phyloP scores from a whole-genome alignment of 2,113 vertebrate genomes.

The Anguilla japonica region DNA sequence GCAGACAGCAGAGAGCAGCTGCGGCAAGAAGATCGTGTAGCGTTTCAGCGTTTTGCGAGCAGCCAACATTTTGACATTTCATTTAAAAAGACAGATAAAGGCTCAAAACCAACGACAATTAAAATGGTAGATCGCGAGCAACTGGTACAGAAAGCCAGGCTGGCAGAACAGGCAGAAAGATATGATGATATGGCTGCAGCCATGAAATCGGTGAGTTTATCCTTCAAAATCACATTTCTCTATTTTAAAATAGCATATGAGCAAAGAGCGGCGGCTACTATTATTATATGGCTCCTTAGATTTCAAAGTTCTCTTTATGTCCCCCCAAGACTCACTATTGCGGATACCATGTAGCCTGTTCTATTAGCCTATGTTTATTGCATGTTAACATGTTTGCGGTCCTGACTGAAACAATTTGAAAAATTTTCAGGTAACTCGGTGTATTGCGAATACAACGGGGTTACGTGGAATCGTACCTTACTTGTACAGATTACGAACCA shows the following conservation, averaged over 20 bases:
- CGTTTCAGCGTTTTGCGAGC: constrained; percentile 66
- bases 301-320: background rate
- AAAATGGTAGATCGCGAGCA: constrained; percentile 97
- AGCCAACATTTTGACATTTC: constrained; percentile 50
- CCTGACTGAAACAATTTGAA: background rate
- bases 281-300: background rate
- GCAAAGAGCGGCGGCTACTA: background rate
- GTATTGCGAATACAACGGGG: background rate
- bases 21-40: constrained; percentile 61
- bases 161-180: constrained; percentile 96
- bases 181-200: constrained; percentile 98
- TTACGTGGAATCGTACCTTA: background rate
- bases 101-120: constrained; percentile 44
- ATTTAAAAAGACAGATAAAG: constrained; percentile 42
- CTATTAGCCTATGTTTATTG: background rate
- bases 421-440: background rate
- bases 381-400: background rate
- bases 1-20: constrained; percentile 77
- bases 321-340: background rate
- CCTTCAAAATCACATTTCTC: background rate
- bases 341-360: background rate
- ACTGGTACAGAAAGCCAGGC: constrained; percentile 98
- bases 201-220: constrained; percentile 95
- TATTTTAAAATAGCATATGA: background rate
- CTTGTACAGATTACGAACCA: background rate